Conservation (phyloP, 2,113 vertebrate genomes). For the Corythaixoides concolor region DNA sequence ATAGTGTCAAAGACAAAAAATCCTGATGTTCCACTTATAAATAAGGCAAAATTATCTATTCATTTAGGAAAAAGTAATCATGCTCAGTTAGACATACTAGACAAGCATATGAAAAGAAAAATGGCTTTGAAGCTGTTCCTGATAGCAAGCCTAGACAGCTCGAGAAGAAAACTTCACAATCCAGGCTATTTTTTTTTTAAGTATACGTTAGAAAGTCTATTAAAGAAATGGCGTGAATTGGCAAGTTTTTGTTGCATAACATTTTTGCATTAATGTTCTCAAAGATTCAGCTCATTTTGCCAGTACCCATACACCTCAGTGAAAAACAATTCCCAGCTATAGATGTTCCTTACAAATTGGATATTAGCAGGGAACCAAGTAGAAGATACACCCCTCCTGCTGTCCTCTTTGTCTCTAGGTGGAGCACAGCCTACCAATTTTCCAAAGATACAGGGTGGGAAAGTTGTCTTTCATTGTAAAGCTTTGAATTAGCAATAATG, state of each 20-base stretch:
- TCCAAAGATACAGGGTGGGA: background rate
- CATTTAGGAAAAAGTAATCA: conserved; percentile 58
- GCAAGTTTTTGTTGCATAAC: conserved; percentile 44
- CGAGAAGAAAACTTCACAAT: background rate
- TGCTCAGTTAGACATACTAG: conserved; percentile 59
- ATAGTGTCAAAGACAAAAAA: conserved; percentile 5
- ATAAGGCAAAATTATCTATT: conserved; percentile 33
- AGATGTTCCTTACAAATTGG: background rate
- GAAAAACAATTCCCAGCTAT: background rate
- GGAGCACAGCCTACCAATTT: background rate
- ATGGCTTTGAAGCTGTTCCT: conserved; percentile 65
- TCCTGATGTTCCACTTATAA: conserved; percentile 9
- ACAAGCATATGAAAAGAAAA: conserved; percentile 60
- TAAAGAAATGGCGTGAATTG: conserved; percentile 19
- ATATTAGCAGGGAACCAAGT: background rate
- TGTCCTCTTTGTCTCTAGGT: background rate
- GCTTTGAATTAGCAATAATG: background rate
- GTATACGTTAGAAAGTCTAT: conserved; percentile 14
- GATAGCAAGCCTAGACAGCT: conserved; percentile 25
- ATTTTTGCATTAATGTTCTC: conserved; percentile 5
- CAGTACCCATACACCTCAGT: background rate
- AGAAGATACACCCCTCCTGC: background rate
- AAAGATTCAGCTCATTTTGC: background rate
- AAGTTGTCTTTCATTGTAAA: background rate
- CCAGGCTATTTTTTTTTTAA: background rate